Percentiles rank a stretch among this genome's conserved stretches.
These are phyloP conservation scores for Macquaria australasica DNA, from an alignment of 2,113 vertebrate species.

Conservation along the genomic window DNA sequence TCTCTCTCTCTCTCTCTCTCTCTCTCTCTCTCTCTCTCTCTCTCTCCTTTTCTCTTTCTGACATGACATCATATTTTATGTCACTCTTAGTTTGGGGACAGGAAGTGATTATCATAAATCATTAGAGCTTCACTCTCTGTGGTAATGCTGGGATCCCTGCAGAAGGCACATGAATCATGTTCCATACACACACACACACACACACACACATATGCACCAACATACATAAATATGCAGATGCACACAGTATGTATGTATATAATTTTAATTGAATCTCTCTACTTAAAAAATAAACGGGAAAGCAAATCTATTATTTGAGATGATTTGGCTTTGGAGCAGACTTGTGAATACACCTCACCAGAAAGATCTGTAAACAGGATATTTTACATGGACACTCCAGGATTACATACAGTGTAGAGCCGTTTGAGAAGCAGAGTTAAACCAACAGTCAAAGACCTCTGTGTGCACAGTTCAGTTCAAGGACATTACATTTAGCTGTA, in stretches of 20 bases:
- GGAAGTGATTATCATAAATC: slow-evolving; percentile 67
- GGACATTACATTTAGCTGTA: not conserved
- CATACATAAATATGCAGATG: not conserved
- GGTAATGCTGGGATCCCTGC: slow-evolving; percentile 32
- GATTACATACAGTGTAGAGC: too few species aligned
- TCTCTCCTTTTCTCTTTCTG: not conserved
- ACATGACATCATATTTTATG: slow-evolving; percentile 30
- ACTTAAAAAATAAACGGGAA: too few species aligned
- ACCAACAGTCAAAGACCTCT: too few species aligned
- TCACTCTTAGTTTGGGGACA: slow-evolving; percentile 43
- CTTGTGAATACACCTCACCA: too few species aligned
- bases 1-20: slow-evolving; percentile 2
- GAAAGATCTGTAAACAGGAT: too few species aligned
- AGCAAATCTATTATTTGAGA: too few species aligned
- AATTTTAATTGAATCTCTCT: slow-evolving; percentile 72
- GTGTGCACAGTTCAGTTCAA: not conserved
- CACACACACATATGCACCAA: not conserved
- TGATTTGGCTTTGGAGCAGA: too few species aligned
- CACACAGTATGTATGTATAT: slow-evolving; percentile 33
- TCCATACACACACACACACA: not conserved
- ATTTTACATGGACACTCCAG: too few species aligned
- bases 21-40: not conserved
- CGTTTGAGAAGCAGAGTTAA: too few species aligned
- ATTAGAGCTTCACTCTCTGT: slow-evolving; percentile 39
- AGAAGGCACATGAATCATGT: slow-evolving; percentile 66